Percentiles rank a stretch among this genome's conserved stretches.
Evolutionary conservation across 2,888 invertebrate species (phyloP).

Genomic region (Griposia aprilina): DNA sequence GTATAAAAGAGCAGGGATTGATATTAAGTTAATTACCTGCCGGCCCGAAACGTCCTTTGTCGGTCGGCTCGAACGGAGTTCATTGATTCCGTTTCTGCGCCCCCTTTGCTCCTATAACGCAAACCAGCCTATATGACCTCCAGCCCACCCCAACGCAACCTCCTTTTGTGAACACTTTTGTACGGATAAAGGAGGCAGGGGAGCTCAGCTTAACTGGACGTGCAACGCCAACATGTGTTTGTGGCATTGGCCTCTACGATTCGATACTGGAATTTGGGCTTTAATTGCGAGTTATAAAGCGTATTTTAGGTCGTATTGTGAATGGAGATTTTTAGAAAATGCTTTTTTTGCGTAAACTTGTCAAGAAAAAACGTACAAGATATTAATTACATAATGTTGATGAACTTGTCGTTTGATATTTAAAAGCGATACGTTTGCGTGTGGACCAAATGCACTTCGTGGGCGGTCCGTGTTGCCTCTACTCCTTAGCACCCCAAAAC

Average conservation of each 20-base stretch:
- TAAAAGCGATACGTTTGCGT: slow-evolving; percentile 44
- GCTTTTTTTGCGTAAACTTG: slow-evolving; percentile 73
- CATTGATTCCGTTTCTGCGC: slow-evolving; percentile 89
- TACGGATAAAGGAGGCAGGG: slow-evolving; percentile 67
- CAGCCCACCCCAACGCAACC: slow-evolving; percentile 58
- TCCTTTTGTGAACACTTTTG: slow-evolving; percentile 54
- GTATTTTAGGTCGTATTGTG: slow-evolving; percentile 49
- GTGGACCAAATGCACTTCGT: slow-evolving; percentile 40
- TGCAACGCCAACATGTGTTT: slow-evolving; percentile 85
- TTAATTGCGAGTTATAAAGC: slow-evolving; percentile 61
- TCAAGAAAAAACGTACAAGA: slow-evolving; percentile 61
- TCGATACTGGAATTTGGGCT: slow-evolving; percentile 74
- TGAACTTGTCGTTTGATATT: slow-evolving; percentile 61
- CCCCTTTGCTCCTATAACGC: slow-evolving; percentile 82
- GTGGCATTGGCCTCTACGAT: slow-evolving; percentile 84
- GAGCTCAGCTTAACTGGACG: slow-evolving; percentile 76
- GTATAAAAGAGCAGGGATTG: slow-evolving; percentile 81
- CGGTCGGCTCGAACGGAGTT: slow-evolving; percentile 87
- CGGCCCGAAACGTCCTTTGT: slow-evolving; percentile 88
- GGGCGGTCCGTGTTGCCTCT: slow-evolving; percentile 61
- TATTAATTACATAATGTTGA: slow-evolving; percentile 68
- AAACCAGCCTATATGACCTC: slow-evolving; percentile 76
- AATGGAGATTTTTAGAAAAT: slow-evolving; percentile 75
- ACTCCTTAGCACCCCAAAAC: slow-evolving; percentile 61
- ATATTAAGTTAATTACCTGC: slow-evolving; percentile 90